phyloP scores from a whole-genome alignment of 2,797 vertebrate species.

The Premnoplex brunnescens region DNA sequence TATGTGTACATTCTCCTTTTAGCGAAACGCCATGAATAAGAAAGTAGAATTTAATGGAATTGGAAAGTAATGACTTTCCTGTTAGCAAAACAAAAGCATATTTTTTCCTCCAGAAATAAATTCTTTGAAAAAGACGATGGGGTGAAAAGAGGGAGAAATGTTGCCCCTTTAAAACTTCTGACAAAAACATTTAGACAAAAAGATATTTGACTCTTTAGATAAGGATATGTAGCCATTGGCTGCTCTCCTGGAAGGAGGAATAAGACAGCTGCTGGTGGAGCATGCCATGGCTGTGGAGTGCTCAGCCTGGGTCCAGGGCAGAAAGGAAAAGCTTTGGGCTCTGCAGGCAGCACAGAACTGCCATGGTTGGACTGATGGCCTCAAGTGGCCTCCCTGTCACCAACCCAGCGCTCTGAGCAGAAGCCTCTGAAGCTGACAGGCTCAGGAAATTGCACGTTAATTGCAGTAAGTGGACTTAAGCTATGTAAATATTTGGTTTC shows the following conservation, averaged over 20 bases:
- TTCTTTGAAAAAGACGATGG: background rate
- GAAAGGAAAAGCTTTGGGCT: background rate
- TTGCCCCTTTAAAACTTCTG: background rate
- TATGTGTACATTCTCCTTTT: background rate
- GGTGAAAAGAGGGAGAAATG: background rate
- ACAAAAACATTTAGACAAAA: background rate
- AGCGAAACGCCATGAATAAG: background rate
- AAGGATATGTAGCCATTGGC: background rate
- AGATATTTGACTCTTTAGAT: background rate
- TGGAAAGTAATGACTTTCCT: background rate
- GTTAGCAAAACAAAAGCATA: background rate
- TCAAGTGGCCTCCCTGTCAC: background rate
- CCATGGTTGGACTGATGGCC: background rate
- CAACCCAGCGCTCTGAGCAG: background rate
- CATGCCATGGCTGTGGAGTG: background rate
- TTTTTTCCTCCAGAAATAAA: background rate
- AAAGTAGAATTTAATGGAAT: background rate
- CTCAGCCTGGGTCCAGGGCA: background rate
- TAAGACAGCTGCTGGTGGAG: background rate
- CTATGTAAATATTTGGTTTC: conserved; percentile 10
- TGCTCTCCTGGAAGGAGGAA: background rate
- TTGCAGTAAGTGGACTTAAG: background rate
- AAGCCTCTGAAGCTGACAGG: background rate
- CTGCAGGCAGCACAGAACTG: background rate
- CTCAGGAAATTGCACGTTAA: background rate